Conservation (phyloP, 2,888 invertebrate genomes). For the Drosophila parthenogenetica region DNA sequence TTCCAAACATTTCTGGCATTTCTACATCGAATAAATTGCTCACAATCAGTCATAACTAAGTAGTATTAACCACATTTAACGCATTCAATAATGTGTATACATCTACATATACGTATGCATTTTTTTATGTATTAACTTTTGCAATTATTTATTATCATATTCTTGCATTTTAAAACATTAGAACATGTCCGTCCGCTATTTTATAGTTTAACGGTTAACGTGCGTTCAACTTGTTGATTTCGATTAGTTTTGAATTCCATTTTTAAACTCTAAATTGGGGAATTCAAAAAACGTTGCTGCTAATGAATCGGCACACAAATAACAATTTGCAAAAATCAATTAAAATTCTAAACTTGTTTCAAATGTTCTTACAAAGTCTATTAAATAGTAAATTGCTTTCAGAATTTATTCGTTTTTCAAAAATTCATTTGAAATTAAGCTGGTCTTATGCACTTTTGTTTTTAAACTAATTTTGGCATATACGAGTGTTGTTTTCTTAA, state of each 20-base stretch:
- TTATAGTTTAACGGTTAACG: conserved; percentile 35
- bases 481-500: conserved; percentile 45
- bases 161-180: conserved; percentile 38
- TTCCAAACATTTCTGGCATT: conserved; percentile 36
- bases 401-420: conserved; percentile 42
- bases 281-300: conserved; percentile 33
- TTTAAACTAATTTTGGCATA: conserved; percentile 56
- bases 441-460: conserved; percentile 27
- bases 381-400: conserved; percentile 78
- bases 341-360: conserved; percentile 29
- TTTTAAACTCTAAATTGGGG: conserved; percentile 20
- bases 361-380: conserved; percentile 61
- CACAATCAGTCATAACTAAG: conserved; percentile 63
- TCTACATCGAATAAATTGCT: conserved; percentile 54
- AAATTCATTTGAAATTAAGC: conserved; percentile 42
- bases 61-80: conserved; percentile 41
- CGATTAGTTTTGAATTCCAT: conserved; percentile 16
- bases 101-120: conserved; percentile 30
- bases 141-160: conserved; percentile 41
- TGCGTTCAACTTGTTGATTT: conserved; percentile 26
- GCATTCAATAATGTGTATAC: conserved; percentile 39
- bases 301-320: conserved; percentile 37
- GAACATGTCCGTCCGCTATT: conserved; percentile 39
- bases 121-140: conserved; percentile 36
- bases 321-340: conserved; percentile 52